Conservation (phyloP, 2,797 vertebrate genomes). For the Myripristis jacobus region DNA sequence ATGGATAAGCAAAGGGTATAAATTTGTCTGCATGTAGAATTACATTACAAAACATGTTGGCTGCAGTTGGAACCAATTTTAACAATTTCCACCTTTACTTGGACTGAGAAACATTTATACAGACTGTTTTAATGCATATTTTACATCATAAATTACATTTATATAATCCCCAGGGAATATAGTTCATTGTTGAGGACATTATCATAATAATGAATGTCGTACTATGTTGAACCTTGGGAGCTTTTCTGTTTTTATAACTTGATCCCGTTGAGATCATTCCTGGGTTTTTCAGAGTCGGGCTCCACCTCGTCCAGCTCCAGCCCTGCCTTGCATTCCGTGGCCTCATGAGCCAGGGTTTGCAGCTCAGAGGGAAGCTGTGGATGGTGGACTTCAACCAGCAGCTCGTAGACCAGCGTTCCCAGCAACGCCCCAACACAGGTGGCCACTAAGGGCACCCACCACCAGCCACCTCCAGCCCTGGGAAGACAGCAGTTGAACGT, state of each 20-base stretch:
- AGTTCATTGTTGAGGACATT: too few relatives aligned
- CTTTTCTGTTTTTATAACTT: background rate
- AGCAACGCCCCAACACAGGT: conserved; percentile 84
- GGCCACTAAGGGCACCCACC: conserved; percentile 92
- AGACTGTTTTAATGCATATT: background rate
- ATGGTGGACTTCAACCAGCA: conserved; percentile 85
- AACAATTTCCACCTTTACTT: background rate
- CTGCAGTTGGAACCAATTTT: background rate
- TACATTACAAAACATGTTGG: background rate
- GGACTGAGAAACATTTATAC: conserved; percentile 6
- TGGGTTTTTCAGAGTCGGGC: conserved; percentile 20
- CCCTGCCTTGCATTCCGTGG: background rate
- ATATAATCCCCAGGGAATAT: background rate
- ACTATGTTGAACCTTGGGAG: too few relatives aligned
- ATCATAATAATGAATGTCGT: too few relatives aligned
- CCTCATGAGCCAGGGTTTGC: conserved; percentile 44
- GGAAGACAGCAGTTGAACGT: conserved; percentile 7
- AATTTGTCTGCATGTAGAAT: background rate
- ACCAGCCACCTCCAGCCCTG: conserved; percentile 88
- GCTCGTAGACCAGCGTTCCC: conserved; percentile 86
- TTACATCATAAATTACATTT: background rate
- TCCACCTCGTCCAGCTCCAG: conserved; percentile 63
- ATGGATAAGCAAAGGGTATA: background rate
- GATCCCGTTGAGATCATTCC: background rate
- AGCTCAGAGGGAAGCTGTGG: conserved; percentile 37